Base-by-base conservation (phyloP, 2,888 invertebrate species). In the Ormia ochracea region DNA sequence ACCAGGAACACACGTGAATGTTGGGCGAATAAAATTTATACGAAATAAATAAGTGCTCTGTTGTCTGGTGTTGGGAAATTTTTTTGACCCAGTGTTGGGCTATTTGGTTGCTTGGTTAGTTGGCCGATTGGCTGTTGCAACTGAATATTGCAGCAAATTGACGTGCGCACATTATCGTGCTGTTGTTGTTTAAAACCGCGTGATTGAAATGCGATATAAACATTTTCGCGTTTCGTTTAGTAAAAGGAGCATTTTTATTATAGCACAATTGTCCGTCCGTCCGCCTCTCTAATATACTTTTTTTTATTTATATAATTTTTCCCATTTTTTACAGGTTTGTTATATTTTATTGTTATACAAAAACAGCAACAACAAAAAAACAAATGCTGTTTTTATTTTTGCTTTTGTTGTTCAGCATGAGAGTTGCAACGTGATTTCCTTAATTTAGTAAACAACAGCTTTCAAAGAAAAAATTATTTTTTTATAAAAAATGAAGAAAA, bases 151-250 rank as follows among this genome's bases (percentile, higher is more conserved):
- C 23, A 77, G 70, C 76, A 77, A 77, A 77, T 77, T 77, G 72
- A 72, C 65, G 77, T 78, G 72, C 72, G 80, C 80, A 80, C 76
- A 80, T 80, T 80, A 76, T 76, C 80, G 74, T 80, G 78, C 78
- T 74, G 83, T 82, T 79, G 73, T 68, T 80, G 73, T 78, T 74
- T 70, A 41, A 68, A 69, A 78, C 76, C 73, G 86, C 86, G 85
- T 86, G 87, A 87, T 88, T 87, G 87, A 88, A 87, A 87, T 87
- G 87, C 86, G 87, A 88, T 87, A 88, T 86, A 86, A 87, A 86
- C 85, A 85, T 84, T 66, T 81, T 81, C 73, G 65, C 68, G 59
- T 81, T 82, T 68, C n/a, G 77, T 74, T 79, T 77, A 28, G 56
- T 68, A 68, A 63, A 43, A 78, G 65, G 59, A 79, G 52, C 74